Percentiles rank a stretch among this genome's conserved stretches.
Evolutionary conservation across 2,888 invertebrate species (phyloP).

Genomic region (Luperina testacea): DNA sequence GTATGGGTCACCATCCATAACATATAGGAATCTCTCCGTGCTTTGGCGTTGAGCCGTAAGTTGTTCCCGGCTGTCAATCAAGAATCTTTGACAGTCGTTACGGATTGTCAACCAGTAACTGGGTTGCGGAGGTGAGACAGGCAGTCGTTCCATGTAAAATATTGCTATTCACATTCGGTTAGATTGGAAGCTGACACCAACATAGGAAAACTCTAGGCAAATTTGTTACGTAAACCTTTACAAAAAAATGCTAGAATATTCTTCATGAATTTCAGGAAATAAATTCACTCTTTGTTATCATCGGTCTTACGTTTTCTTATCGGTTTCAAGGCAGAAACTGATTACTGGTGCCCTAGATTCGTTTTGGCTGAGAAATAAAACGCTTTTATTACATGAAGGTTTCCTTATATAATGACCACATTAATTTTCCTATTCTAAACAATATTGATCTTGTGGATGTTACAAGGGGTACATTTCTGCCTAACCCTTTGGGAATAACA

Average conservation of each 20-base stretch:
- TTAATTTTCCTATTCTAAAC: neutral
- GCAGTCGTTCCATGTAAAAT: neutral
- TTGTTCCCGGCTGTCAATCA: too few relatives aligned
- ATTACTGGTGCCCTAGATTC: constrained; percentile 53
- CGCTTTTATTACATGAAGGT: constrained; percentile 34
- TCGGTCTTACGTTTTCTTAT: constrained; percentile 34
- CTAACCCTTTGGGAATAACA: too few relatives aligned
- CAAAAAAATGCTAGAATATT: constrained; percentile 5
- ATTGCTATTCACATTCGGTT: neutral
- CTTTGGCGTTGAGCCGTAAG: neutral
- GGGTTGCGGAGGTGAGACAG: neutral
- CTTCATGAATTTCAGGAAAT: constrained; percentile 42
- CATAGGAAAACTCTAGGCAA: neutral
- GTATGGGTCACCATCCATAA: neutral
- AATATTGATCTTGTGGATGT: neutral
- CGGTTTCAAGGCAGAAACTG: constrained; percentile 53
- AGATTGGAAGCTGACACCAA: neutral
- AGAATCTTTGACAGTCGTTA: neutral
- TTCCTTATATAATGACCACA: constrained; percentile 10
- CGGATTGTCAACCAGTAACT: neutral
- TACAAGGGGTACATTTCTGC: neutral
- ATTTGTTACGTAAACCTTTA: neutral
- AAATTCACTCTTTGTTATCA: constrained; percentile 31
- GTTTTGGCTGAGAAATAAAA: constrained; percentile 27
- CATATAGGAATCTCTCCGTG: neutral